Conservation (phyloP, 2,113 vertebrate species). For the Poeciliopsis turrubarensis region DNA sequence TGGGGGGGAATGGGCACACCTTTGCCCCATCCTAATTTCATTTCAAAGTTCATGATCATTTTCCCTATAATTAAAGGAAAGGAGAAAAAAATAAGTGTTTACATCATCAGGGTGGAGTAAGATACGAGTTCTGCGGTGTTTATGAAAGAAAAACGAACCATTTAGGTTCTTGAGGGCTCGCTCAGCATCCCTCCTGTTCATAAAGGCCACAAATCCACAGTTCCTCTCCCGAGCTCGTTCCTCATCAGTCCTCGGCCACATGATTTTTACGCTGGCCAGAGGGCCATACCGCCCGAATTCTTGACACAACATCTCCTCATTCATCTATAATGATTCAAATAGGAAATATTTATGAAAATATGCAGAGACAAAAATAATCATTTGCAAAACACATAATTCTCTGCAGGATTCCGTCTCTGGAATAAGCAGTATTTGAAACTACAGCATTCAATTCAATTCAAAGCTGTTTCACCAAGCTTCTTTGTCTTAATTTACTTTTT, state of each 20-base stretch:
- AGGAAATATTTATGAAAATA: not conserved
- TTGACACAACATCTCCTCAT: slow-evolving; percentile 99
- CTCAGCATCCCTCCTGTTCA: slow-evolving; percentile 98
- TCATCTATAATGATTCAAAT: slow-evolving; percentile 84
- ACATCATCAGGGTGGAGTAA: not conserved
- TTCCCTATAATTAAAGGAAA: slow-evolving; percentile 82
- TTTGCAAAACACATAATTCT: not conserved
- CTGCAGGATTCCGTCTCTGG: not conserved
- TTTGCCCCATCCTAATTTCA: slow-evolving; percentile 99
- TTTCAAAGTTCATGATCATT: slow-evolving; percentile 99
- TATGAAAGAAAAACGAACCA: slow-evolving; percentile 76
- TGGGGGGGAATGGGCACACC: slow-evolving; percentile 98
- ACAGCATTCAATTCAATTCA: not conserved
- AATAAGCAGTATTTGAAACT: not conserved
- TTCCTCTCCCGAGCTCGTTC: slow-evolving; percentile 98
- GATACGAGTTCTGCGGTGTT: not conserved
- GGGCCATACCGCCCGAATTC: slow-evolving; percentile 98
- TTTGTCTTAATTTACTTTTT: not conserved
- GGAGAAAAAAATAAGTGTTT: not conserved
- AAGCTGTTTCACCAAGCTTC: not conserved
- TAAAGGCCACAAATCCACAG: slow-evolving; percentile 99
- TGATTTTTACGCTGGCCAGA: slow-evolving; percentile 98
- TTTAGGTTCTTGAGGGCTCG: slow-evolving; percentile 97
- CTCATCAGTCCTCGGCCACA: slow-evolving; percentile 99
- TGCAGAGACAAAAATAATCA: not conserved